Evolutionary conservation across 2,888 invertebrate genomes (phyloP), one percentile per base, ranked within the genome.

Genomic region (Crioceris asparagi): DNA sequence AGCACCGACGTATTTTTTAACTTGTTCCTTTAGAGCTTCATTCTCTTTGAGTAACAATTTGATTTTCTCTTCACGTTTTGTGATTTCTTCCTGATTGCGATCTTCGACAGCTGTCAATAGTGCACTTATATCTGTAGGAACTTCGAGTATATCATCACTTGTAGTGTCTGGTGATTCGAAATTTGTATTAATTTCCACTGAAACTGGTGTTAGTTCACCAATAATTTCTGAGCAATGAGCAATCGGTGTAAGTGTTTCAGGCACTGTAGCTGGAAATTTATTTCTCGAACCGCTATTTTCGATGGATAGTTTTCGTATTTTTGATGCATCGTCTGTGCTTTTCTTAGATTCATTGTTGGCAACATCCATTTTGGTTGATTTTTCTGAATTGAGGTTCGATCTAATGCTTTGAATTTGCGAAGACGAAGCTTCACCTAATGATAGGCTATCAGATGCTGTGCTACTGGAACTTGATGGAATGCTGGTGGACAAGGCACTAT

Each of bases 1-100:
- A n/a, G 90, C 90, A 35, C 82, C 81, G 48, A 90, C 80, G 61
- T 91, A 91, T 54, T 84, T 85, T 50, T 82, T 76, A 39, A 91
- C 61, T 58, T 91, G 90, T 51, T 85, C 83, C 55, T 87, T 83
- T 49, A 91, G 65, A 46, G 81, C 68, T 45, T 83, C 83, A 65
- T 90, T 90, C 64, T 91, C 90, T 55, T 84, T 59, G 3, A 45
- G 39, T n/a, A 65, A 39, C n/a, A 42, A 32, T n/a, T 48, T 48
- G 11, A 64, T 57, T 45, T 51, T 57, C 15, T 59, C 58, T 14
- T 59, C 54, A 35, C 58, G 49, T 38, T 55, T 59, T 26, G 43
- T 44, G 4, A 57, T 38, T 43, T 61, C 60, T 35, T 62, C 61
- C 35, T 54, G 54, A 47, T 64, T 63, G 46, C 57, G 59, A 18